Evolutionary conservation across 2,113 vertebrate species (phyloP), one percentile per base, ranked within the genome.

Genomic region (Thalassoma bifasciatum): DNA sequence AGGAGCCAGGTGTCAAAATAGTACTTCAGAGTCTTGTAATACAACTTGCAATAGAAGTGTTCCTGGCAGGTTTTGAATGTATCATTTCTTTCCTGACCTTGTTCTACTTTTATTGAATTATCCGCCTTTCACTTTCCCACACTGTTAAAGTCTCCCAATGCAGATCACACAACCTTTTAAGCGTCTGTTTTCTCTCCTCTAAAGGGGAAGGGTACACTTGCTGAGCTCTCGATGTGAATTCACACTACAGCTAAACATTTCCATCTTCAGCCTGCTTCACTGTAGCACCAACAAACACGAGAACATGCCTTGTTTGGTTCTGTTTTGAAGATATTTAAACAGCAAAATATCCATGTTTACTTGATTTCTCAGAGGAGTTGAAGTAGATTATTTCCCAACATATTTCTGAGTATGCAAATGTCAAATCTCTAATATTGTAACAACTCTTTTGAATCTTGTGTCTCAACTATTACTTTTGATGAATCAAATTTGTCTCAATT

Each of bases 231-330:
- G 22, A 21, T 66, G 50, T 66, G 44, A 61, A n/a, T 53, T 71
- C 58, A 67, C 58, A 49, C 38, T 57, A 24, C 42, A 46, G 49
- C 24, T 37, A 65, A 53, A 46, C 23, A 26, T 86, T 78, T 75
- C 79, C 79, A 72, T 38, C 47, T 50, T 34, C 3, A 36, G 72
- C 76, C 40, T 66, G 63, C 61, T 66, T 61, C 63, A 12, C 38
- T 44, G 63, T 86, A 54, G 65, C 42, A 73, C 34, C 66, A 77
- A 78, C 53, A 73, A 21, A 37, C 12, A 4, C 23, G 19, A 54
- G 60, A 30, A 34, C 17, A 23, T 5, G 36, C 40, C 69, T 77
- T 8, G 16, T 64, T 38, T 22, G 36, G 22, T 64, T 7, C 19
- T 46, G 30, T 36, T 54, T 21, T 46, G 63, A 12, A 47, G 2